Percentiles rank a stretch among this genome's conserved stretches.
Evolutionary conservation across 2,113 vertebrate species (phyloP).

Genomic region (Falcunculus frontatus): DNA sequence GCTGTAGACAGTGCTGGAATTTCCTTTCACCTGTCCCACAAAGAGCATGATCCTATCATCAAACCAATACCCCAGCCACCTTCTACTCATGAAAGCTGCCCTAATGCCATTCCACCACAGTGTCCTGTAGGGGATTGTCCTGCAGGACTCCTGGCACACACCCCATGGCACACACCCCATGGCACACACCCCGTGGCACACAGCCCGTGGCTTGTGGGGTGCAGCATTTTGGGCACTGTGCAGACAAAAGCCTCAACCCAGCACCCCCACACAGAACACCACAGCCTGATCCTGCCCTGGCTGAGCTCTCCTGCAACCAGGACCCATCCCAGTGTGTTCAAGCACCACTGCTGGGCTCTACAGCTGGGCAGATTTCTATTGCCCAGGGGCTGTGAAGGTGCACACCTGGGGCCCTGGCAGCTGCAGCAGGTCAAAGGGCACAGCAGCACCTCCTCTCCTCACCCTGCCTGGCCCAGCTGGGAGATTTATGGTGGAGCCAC

Average conservation of each 20-base stretch:
- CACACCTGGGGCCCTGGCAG: background rate
- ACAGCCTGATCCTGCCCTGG: background rate
- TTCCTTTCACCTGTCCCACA: background rate
- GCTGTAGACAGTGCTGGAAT: background rate
- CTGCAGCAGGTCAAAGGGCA: background rate
- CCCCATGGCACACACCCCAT: rapidly evolving
- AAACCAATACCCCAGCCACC: background rate
- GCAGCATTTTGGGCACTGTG: background rate
- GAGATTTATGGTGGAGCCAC: background rate
- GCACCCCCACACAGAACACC: rapidly evolving
- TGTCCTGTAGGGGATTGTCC: rapidly evolving
- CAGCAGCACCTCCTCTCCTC: background rate
- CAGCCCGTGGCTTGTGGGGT: background rate
- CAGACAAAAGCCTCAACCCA: background rate
- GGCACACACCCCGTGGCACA: too few relatives aligned
- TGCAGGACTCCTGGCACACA: background rate
- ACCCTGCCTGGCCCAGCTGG: background rate
- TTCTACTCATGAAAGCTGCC: background rate
- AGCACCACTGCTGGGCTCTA: background rate
- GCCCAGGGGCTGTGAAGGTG: background rate
- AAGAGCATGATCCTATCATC: background rate
- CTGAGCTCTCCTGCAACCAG: background rate
- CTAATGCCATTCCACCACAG: background rate
- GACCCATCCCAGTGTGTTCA: rapidly evolving
- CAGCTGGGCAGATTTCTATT: background rate